phyloP scores from a whole-genome alignment of 1,140 invertebrate genomes.

The Homarus americanus region DNA sequence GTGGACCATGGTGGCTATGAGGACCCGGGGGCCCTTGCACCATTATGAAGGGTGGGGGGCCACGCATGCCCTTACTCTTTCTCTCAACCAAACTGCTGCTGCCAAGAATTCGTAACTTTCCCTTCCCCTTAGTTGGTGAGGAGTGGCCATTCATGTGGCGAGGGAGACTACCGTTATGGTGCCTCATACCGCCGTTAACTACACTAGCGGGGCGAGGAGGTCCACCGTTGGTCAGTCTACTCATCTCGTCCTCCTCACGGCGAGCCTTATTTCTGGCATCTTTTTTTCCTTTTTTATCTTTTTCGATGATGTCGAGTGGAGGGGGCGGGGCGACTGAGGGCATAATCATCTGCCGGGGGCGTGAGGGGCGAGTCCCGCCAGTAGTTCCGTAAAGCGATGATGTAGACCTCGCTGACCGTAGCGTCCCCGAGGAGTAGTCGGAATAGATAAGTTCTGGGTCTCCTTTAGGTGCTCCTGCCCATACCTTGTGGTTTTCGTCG shows the following conservation, averaged over 20 bases:
- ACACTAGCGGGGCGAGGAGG: conserved; percentile 56
- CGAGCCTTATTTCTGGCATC: conserved; percentile 76
- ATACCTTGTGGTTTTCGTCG: conserved; percentile 96
- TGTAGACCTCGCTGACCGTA: conserved; percentile 78
- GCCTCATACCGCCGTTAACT: conserved; percentile 53
- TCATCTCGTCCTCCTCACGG: conserved; percentile 73
- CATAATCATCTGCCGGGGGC: conserved; percentile 88
- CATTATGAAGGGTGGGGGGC: conserved; percentile 75
- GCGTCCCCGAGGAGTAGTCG: conserved; percentile 85
- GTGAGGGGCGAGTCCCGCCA: conserved; percentile 72
- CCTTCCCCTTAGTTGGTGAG: conserved; percentile 73
- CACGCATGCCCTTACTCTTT: conserved; percentile 69
- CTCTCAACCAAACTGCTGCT: conserved; percentile 73
- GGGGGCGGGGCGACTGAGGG: conserved; percentile 81
- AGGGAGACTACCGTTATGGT: conserved; percentile 71
- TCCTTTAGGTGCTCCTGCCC: conserved; percentile 78
- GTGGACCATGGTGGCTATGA: conserved; percentile 70
- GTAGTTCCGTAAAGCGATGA: conserved; percentile 75
- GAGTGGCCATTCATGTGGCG: conserved; percentile 73
- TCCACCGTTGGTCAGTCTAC: conserved; percentile 66
- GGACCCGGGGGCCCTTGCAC: conserved; percentile 75
- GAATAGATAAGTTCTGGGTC: conserved; percentile 81
- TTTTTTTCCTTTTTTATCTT: conserved; percentile 76
- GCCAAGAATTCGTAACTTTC: conserved; percentile 74
- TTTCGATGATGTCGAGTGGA: conserved; percentile 78